Percentiles rank a stretch among this genome's conserved stretches.
These are phyloP conservation scores for Andrena cerasifolii DNA, from an alignment of 1,140 invertebrate species.

Conservation along the genomic window DNA sequence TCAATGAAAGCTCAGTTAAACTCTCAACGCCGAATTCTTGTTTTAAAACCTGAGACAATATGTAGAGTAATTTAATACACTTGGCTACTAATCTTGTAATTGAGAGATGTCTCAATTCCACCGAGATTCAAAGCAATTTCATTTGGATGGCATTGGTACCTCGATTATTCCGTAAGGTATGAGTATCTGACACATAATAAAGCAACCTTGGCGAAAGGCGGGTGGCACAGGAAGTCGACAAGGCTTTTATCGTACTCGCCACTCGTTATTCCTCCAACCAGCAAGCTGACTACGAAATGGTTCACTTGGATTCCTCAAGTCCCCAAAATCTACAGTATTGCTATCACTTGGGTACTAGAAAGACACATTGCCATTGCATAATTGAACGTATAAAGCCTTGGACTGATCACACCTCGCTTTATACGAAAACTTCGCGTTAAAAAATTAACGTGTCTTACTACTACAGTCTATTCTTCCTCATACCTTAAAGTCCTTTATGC, in stretches of 20 bases:
- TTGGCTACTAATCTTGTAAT: too few relatives aligned
- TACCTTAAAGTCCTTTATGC: too few relatives aligned
- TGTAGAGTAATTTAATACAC: too few relatives aligned
- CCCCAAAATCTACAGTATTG: not conserved
- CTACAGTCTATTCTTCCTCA: too few relatives aligned
- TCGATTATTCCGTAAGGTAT: conserved; percentile 74
- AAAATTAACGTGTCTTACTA: too few relatives aligned
- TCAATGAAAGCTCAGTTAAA: not conserved
- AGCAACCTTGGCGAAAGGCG: conserved; percentile 78
- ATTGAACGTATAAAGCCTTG: not conserved
- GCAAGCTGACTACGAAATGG: conserved; percentile 37
- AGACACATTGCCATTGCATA: too few relatives aligned
- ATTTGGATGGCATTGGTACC: conserved; percentile 63
- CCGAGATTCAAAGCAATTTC: not conserved
- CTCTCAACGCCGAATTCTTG: not conserved
- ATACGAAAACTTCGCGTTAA: too few relatives aligned
- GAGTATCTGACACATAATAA: conserved; percentile 74
- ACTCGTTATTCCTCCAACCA: conserved; percentile 47
- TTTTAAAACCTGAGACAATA: too few relatives aligned
- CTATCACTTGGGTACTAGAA: not conserved
- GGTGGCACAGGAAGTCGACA: conserved; percentile 81
- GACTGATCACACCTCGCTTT: not conserved
- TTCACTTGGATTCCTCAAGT: conserved; percentile 1
- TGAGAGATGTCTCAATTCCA: not conserved
- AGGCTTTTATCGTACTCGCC: conserved; percentile 80